These are phyloP conservation scores for Nixonia krombeini DNA, from an alignment of 1,140 invertebrate species.

Conservation along the genomic window DNA sequence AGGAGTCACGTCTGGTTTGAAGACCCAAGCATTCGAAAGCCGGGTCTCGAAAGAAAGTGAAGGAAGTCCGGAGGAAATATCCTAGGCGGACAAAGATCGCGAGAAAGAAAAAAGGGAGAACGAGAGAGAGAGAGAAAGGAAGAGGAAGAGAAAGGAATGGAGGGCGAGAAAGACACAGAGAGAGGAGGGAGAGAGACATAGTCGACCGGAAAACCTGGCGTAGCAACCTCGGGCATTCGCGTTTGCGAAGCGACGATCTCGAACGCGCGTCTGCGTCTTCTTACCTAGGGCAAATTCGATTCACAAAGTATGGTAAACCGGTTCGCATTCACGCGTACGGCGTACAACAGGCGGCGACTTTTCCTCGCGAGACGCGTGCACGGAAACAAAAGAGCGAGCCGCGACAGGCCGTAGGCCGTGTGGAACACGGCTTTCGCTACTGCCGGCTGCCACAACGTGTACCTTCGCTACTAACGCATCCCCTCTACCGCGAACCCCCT, in stretches of 20 bases:
- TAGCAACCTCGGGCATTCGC: slow-evolving; percentile 2
- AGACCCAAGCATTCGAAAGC: too few species aligned
- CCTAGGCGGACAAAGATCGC: too few species aligned
- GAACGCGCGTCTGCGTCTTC: background rate
- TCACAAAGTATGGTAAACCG: slow-evolving; percentile 14
- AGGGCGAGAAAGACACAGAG: background rate
- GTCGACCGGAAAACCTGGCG: slow-evolving; percentile 19
- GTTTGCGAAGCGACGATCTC: background rate
- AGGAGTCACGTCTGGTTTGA: too few species aligned
- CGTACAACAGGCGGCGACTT: slow-evolving; percentile 2
- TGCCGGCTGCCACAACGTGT: slow-evolving; percentile 69
- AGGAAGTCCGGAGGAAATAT: too few species aligned
- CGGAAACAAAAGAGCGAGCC: slow-evolving; percentile 24
- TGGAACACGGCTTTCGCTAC: slow-evolving; percentile 66
- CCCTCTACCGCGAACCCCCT: slow-evolving; percentile 20
- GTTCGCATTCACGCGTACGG: background rate
- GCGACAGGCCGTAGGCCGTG: slow-evolving; percentile 57
- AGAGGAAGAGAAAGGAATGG: background rate
- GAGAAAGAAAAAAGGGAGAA: too few species aligned
- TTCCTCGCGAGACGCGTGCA: slow-evolving; percentile 24
- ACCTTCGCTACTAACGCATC: slow-evolving; percentile 64
- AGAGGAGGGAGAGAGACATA: slow-evolving; percentile 20
- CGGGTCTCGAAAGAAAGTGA: too few species aligned
- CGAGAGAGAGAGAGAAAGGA: background rate
- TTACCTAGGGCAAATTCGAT: slow-evolving; percentile 10